Conservation (phyloP, 64 coral and sea anemone genomes). For the Dendronephthya gigantea region DNA sequence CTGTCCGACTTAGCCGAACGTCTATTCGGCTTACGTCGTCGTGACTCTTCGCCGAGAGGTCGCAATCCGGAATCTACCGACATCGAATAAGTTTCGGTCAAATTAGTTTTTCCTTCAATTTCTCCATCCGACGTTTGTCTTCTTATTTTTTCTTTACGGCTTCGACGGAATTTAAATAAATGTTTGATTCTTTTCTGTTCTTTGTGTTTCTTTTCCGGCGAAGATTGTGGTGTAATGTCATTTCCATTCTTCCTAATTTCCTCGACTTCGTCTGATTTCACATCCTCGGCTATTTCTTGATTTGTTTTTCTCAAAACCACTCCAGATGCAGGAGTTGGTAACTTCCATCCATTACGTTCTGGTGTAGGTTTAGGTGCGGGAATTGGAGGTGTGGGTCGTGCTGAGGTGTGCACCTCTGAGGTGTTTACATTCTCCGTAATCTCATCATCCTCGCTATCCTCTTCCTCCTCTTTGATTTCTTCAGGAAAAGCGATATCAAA, state of each 20-base stretch:
- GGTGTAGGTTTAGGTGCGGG: not conserved
- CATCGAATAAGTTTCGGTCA: not conserved
- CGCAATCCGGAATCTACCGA: not conserved
- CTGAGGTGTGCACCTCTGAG: not conserved
- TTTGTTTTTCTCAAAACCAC: constrained; percentile 1
- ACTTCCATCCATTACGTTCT: not conserved
- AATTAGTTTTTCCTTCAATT: not conserved
- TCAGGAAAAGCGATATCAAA: not conserved
- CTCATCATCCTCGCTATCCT: not conserved
- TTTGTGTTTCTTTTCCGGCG: not conserved
- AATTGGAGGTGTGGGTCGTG: not conserved
- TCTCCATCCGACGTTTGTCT: not conserved
- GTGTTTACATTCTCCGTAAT: not conserved
- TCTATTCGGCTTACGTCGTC: not conserved
- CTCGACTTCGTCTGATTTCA: not conserved
- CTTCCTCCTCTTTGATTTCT: not conserved
- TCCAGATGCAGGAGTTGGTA: not conserved
- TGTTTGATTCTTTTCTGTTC: not conserved
- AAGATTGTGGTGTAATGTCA: not conserved
- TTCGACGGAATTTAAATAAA: not conserved
- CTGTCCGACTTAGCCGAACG: not conserved
- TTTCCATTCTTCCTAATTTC: not conserved
- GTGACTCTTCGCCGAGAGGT: not conserved
- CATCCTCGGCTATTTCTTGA: not conserved
- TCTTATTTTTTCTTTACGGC: not conserved